phyloP scores from a whole-genome alignment of 2,113 vertebrate genomes.

The Calypte anna region DNA sequence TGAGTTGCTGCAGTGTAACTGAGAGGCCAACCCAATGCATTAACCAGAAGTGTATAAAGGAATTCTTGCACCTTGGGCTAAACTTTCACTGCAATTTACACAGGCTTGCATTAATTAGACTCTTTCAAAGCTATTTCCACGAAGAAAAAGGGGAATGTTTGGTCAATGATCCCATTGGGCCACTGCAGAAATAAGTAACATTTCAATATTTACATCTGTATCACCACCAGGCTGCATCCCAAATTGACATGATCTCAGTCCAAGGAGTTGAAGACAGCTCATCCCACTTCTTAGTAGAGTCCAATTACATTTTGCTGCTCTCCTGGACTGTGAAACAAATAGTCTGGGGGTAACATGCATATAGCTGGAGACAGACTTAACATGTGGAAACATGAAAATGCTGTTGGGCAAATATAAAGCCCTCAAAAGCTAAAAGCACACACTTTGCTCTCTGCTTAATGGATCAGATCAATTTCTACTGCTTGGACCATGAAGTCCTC shows the following conservation, averaged over 20 bases:
- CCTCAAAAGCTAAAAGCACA: background rate
- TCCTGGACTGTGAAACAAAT: background rate
- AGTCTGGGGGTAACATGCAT: background rate
- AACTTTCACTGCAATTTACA: background rate
- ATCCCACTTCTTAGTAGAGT: background rate
- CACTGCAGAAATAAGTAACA: background rate
- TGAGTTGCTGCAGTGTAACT: background rate
- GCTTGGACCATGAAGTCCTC: background rate
- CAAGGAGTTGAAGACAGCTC: background rate
- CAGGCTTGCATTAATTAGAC: background rate
- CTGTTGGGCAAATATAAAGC: background rate
- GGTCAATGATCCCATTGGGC: background rate
- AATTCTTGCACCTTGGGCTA: background rate
- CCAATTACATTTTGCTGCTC: background rate
- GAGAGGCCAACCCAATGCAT: slow-evolving; percentile 1
- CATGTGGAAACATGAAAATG: background rate
- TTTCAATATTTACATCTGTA: background rate
- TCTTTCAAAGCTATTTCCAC: slow-evolving; percentile 13
- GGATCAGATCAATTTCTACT: background rate
- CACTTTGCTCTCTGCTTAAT: background rate
- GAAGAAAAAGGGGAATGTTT: background rate
- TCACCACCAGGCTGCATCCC: background rate
- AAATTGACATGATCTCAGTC: background rate
- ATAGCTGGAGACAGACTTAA: background rate
- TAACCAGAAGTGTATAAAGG: background rate